A percentile compares a stretch with the other conserved stretches of the same genome.
These are phyloP conservation scores for Calephelis virginiensis DNA, from an alignment of 1,140 invertebrate genomes.

Conservation along the genomic window DNA sequence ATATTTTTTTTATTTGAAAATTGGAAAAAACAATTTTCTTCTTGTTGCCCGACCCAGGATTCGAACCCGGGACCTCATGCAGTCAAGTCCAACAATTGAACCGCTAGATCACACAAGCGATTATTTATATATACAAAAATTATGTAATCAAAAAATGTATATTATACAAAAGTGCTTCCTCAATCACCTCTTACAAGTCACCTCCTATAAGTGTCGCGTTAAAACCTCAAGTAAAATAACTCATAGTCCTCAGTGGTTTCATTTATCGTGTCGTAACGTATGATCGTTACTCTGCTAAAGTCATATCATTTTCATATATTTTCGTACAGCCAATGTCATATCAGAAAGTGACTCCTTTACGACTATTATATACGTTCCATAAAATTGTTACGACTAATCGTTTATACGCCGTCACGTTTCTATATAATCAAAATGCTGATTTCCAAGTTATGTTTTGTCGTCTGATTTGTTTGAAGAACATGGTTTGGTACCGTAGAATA, in stretches of 20 bases:
- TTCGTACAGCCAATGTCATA: constrained; percentile 12
- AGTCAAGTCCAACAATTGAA: too few species aligned
- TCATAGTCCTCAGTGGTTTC: background rate
- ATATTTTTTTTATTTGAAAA: too few species aligned
- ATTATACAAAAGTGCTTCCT: too few species aligned
- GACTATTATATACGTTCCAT: constrained; percentile 5
- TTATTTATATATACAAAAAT: too few species aligned
- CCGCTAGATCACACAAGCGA: too few species aligned
- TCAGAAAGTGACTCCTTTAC: constrained; percentile 14
- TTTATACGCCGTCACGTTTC: constrained; percentile 12
- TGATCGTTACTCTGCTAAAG: constrained; percentile 1
- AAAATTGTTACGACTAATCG: constrained; percentile 14
- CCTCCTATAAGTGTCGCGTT: too few species aligned
- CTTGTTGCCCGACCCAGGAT: too few species aligned
- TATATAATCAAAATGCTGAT: constrained; percentile 18
- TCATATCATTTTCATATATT: constrained; percentile 12
- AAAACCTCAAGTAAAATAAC: too few species aligned
- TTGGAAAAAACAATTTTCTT: too few species aligned
- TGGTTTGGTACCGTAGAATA: background rate
- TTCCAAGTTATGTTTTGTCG: background rate
- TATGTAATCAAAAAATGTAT: too few species aligned
- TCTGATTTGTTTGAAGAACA: background rate
- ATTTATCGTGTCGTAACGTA: background rate
- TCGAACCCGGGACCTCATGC: too few species aligned
- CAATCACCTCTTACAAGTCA: too few species aligned